Base-by-base conservation (phyloP, 2,113 vertebrate species). In the Australoheros scitulus region DNA sequence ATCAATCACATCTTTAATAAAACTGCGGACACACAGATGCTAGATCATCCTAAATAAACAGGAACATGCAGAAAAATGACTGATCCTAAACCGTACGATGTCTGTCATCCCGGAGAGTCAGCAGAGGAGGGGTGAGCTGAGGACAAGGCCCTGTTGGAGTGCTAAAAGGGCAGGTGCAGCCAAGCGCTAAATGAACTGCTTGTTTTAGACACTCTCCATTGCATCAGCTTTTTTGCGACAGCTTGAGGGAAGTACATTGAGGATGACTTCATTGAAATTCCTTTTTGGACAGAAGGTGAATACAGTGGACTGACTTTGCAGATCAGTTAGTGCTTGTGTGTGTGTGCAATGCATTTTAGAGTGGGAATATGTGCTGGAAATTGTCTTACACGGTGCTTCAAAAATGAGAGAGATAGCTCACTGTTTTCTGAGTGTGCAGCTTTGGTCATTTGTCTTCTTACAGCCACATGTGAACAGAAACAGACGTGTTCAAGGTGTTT, bases 101-200 rank as follows among this genome's bases (percentile, higher is more conserved):
- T 86, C 80, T 61, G 6, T 87, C 87, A 84, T 52, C 77, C 87
- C 65, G 22, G 57, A 77, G 85, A 77, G 61, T 61, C 24, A 34
- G 64, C 26, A 77, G 85, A 80, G 59, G 83, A 81, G 68, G 77
- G 74, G 81, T 56, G 7, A 81, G 22, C 87, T 81, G 72, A 87
- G 80, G 84, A 91, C 34, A 81, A 50, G 89, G 80, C 76, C 84
- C 74, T 59, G 78, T 29, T 43, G 80, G 79, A 79, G 77, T 76
- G 2, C 82, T 87, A 63, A 92, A 90, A 88, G 89, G 90, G 90
- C 91, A 92, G 82, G 85, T 68, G 92, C 91, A 92, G 88, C 86
- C 89, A 83, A 84, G 93, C 83, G n/a, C 82, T 89, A 93, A 94
- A 95, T 93, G 38, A 92, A 88, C 89, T 87, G 91, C 89, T 94